Evolutionary conservation across 2,888 invertebrate species (phyloP).

Genomic region (Drepanosiphum platanoidis): DNA sequence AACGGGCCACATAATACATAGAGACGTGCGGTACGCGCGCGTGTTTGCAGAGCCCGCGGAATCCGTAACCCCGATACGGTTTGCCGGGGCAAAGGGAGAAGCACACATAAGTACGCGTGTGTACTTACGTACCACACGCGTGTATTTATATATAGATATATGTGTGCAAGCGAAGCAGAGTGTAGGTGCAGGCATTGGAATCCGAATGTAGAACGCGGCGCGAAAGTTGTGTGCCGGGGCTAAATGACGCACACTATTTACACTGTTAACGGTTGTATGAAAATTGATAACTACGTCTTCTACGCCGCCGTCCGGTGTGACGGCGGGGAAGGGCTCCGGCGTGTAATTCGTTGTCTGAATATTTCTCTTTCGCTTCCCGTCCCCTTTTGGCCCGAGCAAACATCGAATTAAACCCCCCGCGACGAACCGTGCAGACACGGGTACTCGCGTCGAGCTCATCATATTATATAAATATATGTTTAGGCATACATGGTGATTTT

Average conservation of each 20-base stretch:
- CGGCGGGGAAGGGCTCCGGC: background rate
- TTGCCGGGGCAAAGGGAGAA: background rate
- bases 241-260: constrained; percentile 24
- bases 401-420: background rate
- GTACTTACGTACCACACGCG: too few species aligned
- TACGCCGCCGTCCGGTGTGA: background rate
- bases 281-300: constrained; percentile 11
- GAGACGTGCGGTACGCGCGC: background rate
- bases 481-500: too few species aligned
- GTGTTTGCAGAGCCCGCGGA: background rate
- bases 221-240: background rate
- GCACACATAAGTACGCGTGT: too few species aligned
- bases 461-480: too few species aligned
- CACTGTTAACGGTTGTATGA: background rate
- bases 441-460: background rate
- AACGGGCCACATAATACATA: background rate
- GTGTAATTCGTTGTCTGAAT: background rate
- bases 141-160: too few species aligned
- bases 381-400: background rate
- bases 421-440: background rate
- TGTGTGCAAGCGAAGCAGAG: background rate
- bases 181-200: background rate
- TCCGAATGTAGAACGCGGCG: background rate
- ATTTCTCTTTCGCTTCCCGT: background rate
- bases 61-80: background rate